Evolutionary conservation across 2,797 vertebrate species (phyloP).

Genomic region (Kryptolebias ocellatus): DNA sequence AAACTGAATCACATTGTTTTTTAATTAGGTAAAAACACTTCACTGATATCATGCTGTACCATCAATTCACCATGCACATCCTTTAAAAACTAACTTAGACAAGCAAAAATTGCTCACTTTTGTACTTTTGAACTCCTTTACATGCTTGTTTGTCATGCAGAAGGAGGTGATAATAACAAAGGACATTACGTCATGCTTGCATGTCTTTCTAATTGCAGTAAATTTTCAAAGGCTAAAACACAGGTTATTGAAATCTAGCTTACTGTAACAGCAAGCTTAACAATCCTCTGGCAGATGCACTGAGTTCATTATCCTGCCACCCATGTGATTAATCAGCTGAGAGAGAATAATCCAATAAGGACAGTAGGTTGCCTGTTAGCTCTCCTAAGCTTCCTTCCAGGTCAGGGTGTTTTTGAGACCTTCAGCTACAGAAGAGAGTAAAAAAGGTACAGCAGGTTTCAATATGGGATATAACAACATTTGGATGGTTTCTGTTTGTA

Average conservation of each 20-base stretch:
- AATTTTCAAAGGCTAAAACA: neutral
- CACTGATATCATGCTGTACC: too few relatives aligned
- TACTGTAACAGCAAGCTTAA: slow-evolving; percentile 8
- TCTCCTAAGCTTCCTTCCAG: slow-evolving; percentile 59
- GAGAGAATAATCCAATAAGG: slow-evolving; percentile 73
- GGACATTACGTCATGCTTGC: too few relatives aligned
- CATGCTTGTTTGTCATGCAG: too few relatives aligned
- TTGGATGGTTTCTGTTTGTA: neutral
- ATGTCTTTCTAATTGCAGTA: too few relatives aligned
- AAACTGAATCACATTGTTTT: too few relatives aligned
- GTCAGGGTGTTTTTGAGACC: slow-evolving; percentile 69
- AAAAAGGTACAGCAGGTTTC: slow-evolving; percentile 19
- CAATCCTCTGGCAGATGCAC: slow-evolving; percentile 33
- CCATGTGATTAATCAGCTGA: slow-evolving; percentile 73
- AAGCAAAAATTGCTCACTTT: too few relatives aligned
- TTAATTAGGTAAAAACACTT: too few relatives aligned
- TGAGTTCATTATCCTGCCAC: slow-evolving; percentile 36
- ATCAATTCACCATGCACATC: too few relatives aligned
- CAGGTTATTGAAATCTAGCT: neutral
- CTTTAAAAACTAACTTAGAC: too few relatives aligned
- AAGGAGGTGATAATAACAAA: too few relatives aligned
- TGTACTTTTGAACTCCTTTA: too few relatives aligned
- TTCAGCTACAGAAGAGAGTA: slow-evolving; percentile 20
- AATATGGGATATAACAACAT: neutral
- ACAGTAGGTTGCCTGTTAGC: slow-evolving; percentile 44